Conservation (phyloP, 2,888 invertebrate genomes). For the Mactromeris polynyma region DNA sequence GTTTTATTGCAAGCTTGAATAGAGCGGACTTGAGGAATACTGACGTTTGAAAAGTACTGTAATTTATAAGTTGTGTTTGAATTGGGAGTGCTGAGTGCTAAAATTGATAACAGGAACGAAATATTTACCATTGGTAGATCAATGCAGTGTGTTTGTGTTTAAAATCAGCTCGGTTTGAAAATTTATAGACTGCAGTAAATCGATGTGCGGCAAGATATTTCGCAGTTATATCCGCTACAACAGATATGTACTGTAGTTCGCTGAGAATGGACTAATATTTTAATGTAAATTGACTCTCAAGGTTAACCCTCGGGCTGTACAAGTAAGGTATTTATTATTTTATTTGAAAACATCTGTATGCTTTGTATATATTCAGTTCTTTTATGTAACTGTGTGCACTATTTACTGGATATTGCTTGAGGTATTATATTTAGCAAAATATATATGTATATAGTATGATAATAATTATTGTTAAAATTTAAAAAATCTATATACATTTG, state of each 20-base stretch:
- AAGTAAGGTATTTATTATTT: not conserved
- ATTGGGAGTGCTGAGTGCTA: not conserved
- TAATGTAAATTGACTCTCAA: not conserved
- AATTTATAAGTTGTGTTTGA: constrained; percentile 9
- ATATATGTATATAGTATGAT: too few species aligned
- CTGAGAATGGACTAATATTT: not conserved
- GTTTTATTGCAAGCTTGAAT: not conserved
- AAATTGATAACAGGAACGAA: not conserved
- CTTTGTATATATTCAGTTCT: too few species aligned
- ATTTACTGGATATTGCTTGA: too few species aligned
- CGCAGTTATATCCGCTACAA: not conserved
- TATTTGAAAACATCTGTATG: too few species aligned
- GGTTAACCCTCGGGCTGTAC: not conserved
- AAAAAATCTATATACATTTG: too few species aligned
- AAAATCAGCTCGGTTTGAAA: constrained; percentile 14
- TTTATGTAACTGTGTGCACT: too few species aligned
- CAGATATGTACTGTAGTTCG: not conserved
- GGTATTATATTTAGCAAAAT: too few species aligned
- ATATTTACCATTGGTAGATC: not conserved
- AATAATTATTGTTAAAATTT: too few species aligned
- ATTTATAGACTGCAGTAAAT: constrained; percentile 6
- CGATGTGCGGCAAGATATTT: not conserved
- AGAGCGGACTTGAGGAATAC: not conserved
- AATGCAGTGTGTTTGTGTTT: constrained; percentile 19
- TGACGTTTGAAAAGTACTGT: not conserved